Percentiles rank a stretch among this genome's conserved stretches.
These are phyloP conservation scores for Actinemys pallida DNA, from an alignment of 2,113 vertebrate species.

Conservation along the genomic window DNA sequence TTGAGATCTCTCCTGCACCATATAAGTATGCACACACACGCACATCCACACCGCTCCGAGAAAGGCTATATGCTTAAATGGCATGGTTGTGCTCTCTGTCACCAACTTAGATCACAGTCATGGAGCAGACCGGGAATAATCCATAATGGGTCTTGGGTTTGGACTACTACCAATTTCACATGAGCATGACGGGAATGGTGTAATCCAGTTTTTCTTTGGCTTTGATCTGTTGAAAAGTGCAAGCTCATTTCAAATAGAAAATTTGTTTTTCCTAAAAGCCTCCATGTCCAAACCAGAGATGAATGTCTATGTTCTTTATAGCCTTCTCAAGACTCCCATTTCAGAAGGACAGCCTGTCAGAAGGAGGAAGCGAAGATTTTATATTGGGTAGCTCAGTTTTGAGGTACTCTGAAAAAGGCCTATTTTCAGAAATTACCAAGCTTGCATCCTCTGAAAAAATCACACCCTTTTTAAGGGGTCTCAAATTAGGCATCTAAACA, in stretches of 20 bases:
- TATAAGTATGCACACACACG: neutral
- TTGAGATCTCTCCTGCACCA: neutral
- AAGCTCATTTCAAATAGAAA: neutral
- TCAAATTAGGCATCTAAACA: neutral
- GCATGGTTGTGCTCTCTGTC: rapidly evolving
- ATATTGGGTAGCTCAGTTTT: neutral
- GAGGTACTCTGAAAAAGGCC: neutral
- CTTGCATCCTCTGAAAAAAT: neutral
- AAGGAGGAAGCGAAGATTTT: neutral
- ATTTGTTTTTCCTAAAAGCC: rapidly evolving
- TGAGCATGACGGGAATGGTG: rapidly evolving
- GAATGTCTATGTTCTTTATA: neutral
- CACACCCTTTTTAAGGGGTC: neutral
- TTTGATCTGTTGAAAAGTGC: neutral
- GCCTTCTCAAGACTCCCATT: neutral
- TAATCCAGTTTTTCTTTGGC: neutral
- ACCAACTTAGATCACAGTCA: neutral
- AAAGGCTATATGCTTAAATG: rapidly evolving
- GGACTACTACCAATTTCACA: neutral
- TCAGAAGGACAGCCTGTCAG: neutral
- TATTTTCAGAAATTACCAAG: neutral
- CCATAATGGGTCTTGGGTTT: neutral
- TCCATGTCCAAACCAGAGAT: neutral
- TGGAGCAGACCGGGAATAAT: neutral
- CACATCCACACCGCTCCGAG: rapidly evolving